These are phyloP conservation scores for Myotis planiceps DNA, from an alignment of 2,797 vertebrate species.

Conservation along the genomic window DNA sequence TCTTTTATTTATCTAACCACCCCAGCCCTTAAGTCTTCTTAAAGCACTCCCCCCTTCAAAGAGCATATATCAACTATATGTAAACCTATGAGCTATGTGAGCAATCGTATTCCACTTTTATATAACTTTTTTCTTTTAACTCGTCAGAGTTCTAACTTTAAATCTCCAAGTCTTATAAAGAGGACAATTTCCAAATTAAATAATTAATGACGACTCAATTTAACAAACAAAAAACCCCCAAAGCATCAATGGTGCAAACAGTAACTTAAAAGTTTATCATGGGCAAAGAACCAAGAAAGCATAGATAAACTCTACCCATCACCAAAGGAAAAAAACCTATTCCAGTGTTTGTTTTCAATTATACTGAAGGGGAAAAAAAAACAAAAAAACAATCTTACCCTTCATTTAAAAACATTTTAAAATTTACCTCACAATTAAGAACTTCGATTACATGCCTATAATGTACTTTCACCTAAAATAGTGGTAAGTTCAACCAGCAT, in stretches of 20 bases:
- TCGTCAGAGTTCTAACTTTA: background rate
- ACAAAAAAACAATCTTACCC: background rate
- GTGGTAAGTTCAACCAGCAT: background rate
- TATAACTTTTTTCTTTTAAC: background rate
- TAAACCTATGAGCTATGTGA: background rate
- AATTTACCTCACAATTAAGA: background rate
- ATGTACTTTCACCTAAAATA: background rate
- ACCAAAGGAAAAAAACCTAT: background rate
- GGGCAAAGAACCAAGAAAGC: background rate
- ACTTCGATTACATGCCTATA: background rate
- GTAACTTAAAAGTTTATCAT: slow-evolving; percentile 18
- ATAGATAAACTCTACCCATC: background rate
- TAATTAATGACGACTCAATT: background rate
- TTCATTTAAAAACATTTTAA: background rate
- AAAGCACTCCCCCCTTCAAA: background rate
- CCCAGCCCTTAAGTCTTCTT: background rate
- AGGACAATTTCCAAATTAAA: background rate
- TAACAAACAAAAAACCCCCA: background rate
- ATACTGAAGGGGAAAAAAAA: background rate
- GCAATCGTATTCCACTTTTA: background rate
- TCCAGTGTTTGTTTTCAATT: background rate
- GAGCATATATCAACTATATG: background rate
- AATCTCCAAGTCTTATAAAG: background rate
- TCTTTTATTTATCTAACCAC: background rate
- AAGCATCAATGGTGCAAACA: background rate